A percentile compares a stretch with the other conserved stretches of the same genome.
Conservation (phyloP, 2,113 vertebrate genomes). For the Spea bombifrons region DNA sequence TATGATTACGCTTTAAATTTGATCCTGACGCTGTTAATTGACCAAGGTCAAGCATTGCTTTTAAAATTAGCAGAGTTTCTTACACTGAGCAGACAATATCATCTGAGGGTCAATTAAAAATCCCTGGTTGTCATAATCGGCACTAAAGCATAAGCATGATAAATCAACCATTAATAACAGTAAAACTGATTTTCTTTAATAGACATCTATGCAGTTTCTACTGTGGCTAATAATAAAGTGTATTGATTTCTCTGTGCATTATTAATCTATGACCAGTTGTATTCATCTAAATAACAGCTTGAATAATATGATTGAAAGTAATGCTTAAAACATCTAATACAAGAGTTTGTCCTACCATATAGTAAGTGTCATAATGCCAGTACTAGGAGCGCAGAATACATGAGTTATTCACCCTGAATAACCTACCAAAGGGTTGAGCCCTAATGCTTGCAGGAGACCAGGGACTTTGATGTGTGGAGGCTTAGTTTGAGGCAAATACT, state of each 20-base stretch:
- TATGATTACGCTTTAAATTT: neutral
- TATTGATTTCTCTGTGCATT: constrained; percentile 73
- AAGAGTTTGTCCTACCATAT: too few species aligned
- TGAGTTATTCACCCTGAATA: too few species aligned
- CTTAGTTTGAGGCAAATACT: too few species aligned
- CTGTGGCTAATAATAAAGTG: constrained; percentile 70
- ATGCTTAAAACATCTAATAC: too few species aligned
- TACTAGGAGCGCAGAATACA: too few species aligned
- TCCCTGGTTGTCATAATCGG: constrained; percentile 66
- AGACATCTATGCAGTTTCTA: constrained; percentile 67
- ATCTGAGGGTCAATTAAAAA: constrained; percentile 65
- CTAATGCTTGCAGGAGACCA: too few species aligned
- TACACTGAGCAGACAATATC: constrained; percentile 55
- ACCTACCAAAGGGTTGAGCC: too few species aligned
- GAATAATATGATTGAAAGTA: neutral
- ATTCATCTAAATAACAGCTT: constrained; percentile 33
- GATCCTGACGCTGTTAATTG: constrained; percentile 57
- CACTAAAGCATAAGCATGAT: constrained; percentile 68
- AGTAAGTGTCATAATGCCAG: too few species aligned
- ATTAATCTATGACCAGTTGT: constrained; percentile 66
- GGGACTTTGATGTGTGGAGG: too few species aligned
- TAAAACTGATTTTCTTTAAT: constrained; percentile 72
- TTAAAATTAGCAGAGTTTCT: constrained; percentile 53
- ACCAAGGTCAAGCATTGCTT: constrained; percentile 59
- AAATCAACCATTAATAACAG: constrained; percentile 67